Evolutionary conservation across 2,888 invertebrate genomes (phyloP), one percentile per base, ranked within the genome.

Genomic region (Drosophila ustulata): DNA sequence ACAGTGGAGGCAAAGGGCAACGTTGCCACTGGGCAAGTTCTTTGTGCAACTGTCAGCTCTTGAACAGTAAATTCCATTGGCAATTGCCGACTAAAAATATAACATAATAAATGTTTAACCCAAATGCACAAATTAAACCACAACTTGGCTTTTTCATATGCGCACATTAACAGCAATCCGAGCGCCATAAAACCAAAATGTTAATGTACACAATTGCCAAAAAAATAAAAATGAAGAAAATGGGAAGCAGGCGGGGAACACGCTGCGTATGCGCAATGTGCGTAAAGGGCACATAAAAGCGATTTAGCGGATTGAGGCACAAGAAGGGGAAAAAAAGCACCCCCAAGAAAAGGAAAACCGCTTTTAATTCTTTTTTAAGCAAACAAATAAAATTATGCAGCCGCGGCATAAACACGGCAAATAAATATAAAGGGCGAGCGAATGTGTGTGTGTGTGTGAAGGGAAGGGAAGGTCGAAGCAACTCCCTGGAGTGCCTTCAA

Each of bases 341-440:
- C 39, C 11, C 18, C 26, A 64, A 13, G 52, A 62, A 71, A 53
- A 43, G 50, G 47, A 71, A 77, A 79, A 63, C 74, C 82, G 64
- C 74, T 85, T 82, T 89, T 85, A 89, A 85, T 89, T 85, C 88
- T 75, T 88, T 87, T 88, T 89, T 89, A 89, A 89, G 88, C 89
- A 89, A 89, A 85, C 78, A 89, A 89, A 85, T 85, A 85, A 85
- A 89, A 89, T 85, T 89, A 89, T 89, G 82, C 86, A 88, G 71
- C 70, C 76, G 46, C 74, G 57, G 71, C 79, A 82, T 79, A 82
- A 88, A 75, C 89, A 88, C 78, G 82, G 64, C 79, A 84, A 80
- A 82, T 88, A 80, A 88, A 85, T 85, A 82, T 71, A 78, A 68
- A 78, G 71, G 63, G 50, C 25, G 45, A 13, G 50, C n/a, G 47